A percentile compares a stretch with the other conserved stretches of the same genome.
Evolutionary conservation across 2,113 vertebrate species (phyloP).

Genomic region (Pogona vitticeps): DNA sequence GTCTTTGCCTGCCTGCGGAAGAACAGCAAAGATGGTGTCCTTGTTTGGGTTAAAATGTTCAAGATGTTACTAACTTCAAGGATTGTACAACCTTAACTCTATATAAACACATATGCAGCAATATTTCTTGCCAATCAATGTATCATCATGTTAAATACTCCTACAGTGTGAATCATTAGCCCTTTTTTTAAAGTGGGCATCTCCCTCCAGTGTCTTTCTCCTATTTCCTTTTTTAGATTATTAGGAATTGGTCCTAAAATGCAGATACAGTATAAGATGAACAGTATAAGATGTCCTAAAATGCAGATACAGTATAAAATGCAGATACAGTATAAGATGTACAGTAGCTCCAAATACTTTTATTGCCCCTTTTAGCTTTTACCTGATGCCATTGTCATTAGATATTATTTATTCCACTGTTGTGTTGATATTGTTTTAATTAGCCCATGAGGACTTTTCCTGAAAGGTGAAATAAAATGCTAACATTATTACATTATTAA

Average conservation of each 20-base stretch:
- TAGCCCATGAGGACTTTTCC: neutral
- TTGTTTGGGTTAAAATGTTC: too few species aligned
- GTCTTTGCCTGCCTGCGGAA: too few species aligned
- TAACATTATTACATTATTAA: too few species aligned
- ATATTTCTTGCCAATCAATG: neutral
- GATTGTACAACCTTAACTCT: neutral
- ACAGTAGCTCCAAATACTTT: neutral
- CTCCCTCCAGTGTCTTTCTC: fast-evolving
- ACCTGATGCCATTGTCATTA: neutral
- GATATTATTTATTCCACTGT: neutral
- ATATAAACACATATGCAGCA: neutral
- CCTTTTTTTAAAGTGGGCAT: too few species aligned
- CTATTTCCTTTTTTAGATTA: neutral
- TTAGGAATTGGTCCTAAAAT: neutral
- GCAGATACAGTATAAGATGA: slow-evolving; percentile 18
- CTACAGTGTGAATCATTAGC: too few species aligned
- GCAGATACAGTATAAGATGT: too few species aligned
- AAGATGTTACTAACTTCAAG: too few species aligned
- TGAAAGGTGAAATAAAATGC: neutral
- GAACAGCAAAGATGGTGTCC: too few species aligned
- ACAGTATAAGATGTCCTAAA: neutral
- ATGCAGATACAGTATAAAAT: too few species aligned
- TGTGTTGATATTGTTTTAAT: neutral
- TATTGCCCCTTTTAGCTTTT: neutral
- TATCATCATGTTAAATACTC: too few species aligned